Conservation (phyloP, 2,113 vertebrate species). For the Xiphorhynchus elegans region DNA sequence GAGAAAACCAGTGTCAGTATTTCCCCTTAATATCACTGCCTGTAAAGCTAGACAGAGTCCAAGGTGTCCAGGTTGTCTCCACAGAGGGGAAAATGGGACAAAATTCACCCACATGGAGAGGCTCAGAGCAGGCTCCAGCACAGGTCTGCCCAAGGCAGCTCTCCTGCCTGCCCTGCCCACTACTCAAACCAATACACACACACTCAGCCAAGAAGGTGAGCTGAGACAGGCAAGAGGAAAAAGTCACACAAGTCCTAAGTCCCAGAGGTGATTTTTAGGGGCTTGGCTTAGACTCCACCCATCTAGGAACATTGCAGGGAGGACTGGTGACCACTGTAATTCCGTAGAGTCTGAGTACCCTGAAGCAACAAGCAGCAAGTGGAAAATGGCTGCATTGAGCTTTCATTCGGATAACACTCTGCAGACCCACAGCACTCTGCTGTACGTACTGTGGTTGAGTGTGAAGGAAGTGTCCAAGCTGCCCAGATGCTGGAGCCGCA, state of each 20-base stretch:
- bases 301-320: not conserved
- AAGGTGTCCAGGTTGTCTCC: not conserved
- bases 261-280: not conserved
- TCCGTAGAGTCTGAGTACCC: not conserved
- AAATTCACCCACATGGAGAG: not conserved
- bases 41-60: not conserved
- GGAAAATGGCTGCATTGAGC: not conserved
- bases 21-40: not conserved
- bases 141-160: not conserved
- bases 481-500: constrained; percentile 88
- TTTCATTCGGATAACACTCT: not conserved
- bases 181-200: not conserved
- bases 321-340: not conserved
- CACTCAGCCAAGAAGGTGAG: not conserved
- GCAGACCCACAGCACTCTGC: not conserved
- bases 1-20: not conserved
- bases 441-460: constrained; percentile 87
- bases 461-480: constrained; percentile 92
- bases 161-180: not conserved
- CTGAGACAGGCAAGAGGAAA: not conserved
- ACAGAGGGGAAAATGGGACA: not conserved
- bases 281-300: not conserved
- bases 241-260: not conserved
- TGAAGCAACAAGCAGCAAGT: not conserved
- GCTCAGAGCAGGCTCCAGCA: not conserved